Conservation (phyloP, 2,888 invertebrate genomes). For the Agrotis segetum region DNA sequence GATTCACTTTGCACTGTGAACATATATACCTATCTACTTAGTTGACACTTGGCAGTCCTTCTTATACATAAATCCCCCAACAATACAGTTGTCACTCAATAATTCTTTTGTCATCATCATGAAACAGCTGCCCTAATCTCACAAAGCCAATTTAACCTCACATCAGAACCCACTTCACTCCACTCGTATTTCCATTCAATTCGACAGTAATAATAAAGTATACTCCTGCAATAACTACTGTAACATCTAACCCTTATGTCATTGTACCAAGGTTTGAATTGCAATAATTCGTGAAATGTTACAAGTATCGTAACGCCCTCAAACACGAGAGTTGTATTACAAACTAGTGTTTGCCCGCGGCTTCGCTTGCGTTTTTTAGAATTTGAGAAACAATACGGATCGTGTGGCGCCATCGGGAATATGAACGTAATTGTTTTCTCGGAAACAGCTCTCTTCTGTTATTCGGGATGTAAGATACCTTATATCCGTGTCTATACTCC, state of each 20-base stretch:
- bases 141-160: constrained; percentile 51
- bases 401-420: no score
- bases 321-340: constrained; percentile 68
- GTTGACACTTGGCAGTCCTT: no score
- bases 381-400: no score
- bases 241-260: background rate
- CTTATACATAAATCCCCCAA: background rate
- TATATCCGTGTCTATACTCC: no score
- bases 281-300: background rate
- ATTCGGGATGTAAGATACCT: no score
- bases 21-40: no score
- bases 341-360: no score
- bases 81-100: constrained; percentile 16
- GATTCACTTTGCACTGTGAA: background rate
- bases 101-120: constrained; percentile 12
- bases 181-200: constrained; percentile 47
- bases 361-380: no score
- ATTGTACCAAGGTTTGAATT: constrained; percentile 1
- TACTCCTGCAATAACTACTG: background rate
- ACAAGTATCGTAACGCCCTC: constrained; percentile 60
- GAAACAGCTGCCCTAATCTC: constrained; percentile 42
- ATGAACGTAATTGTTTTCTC: no score
- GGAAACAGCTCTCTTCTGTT: no score
- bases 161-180: constrained; percentile 38
- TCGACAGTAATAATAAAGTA: constrained; percentile 39